Percentiles rank a stretch among this genome's conserved stretches.
These are phyloP conservation scores for Chromis chromis DNA, from an alignment of 2,797 vertebrate genomes.

Conservation along the genomic window DNA sequence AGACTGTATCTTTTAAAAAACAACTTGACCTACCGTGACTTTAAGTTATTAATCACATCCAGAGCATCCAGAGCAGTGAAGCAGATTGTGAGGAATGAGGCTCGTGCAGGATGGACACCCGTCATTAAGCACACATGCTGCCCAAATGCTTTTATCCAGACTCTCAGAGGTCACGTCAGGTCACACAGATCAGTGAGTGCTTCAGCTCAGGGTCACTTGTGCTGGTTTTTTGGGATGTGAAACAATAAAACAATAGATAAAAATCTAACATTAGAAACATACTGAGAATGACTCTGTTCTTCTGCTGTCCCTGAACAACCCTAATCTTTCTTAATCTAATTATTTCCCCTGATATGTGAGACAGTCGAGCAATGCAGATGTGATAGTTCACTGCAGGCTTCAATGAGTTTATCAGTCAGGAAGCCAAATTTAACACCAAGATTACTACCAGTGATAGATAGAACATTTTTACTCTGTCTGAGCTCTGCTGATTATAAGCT, in stretches of 20 bases:
- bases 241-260: not conserved
- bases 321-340: not conserved
- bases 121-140: slow-evolving; percentile 44
- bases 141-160: slow-evolving; percentile 35
- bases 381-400: not conserved
- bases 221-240: not conserved
- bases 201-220: not conserved
- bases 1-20: not conserved
- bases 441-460: not conserved
- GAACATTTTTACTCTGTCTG: not conserved
- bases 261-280: not conserved
- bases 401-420: not conserved
- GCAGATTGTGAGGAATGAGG: slow-evolving; percentile 19
- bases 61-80: not conserved
- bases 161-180: slow-evolving; percentile 16
- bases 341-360: not conserved
- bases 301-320: not conserved
- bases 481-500: not conserved
- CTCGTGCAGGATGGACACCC: slow-evolving; percentile 26
- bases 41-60: not conserved
- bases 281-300: not conserved
- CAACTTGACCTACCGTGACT: slow-evolving; percentile 1
- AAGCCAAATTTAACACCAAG: slow-evolving; percentile 10
- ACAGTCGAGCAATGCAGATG: not conserved
- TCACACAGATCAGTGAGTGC: not conserved